Percentiles rank a stretch among this genome's conserved stretches.
Conservation (phyloP, 2,888 invertebrate genomes). For the Archips crataeganus region DNA sequence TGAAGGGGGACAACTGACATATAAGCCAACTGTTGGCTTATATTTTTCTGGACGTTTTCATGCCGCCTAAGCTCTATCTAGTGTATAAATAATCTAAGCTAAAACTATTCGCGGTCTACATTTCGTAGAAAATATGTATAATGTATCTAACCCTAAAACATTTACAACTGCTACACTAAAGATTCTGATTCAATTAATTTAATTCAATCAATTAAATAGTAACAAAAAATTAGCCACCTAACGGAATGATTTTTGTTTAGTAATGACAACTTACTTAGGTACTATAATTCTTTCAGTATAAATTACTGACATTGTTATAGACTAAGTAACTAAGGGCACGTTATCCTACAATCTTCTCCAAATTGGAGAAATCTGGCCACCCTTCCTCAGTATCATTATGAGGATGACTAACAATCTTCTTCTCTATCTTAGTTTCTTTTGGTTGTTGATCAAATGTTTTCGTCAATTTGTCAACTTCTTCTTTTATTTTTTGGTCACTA, state of each 20-base stretch:
- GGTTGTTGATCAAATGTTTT: conserved; percentile 36
- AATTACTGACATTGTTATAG: not conserved
- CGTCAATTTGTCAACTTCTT: conserved; percentile 40
- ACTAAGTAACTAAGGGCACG: not conserved
- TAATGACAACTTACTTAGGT: not conserved
- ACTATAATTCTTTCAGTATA: not conserved
- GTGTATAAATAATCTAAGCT: no score
- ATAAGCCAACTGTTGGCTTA: no score
- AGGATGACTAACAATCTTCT: conserved; percentile 46
- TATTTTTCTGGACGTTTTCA: no score
- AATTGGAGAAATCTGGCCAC: conserved; percentile 77
- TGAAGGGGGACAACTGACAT: no score
- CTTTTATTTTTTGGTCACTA: conserved; percentile 12
- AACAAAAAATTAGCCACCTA: not conserved
- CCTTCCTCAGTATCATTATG: conserved; percentile 71
- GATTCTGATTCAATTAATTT: no score
- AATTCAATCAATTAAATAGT: not conserved
- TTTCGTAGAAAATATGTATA: no score
- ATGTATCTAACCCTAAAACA: no score
- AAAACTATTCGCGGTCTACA: no score
- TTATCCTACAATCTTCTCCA: conserved; percentile 74
- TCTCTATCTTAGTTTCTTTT: conserved; percentile 58
- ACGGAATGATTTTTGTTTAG: not conserved
- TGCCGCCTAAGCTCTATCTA: no score
- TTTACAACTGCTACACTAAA: no score